These are phyloP conservation scores for Petrocephalus microphthalmus DNA, from an alignment of 2,113 vertebrate species.

Conservation along the genomic window DNA sequence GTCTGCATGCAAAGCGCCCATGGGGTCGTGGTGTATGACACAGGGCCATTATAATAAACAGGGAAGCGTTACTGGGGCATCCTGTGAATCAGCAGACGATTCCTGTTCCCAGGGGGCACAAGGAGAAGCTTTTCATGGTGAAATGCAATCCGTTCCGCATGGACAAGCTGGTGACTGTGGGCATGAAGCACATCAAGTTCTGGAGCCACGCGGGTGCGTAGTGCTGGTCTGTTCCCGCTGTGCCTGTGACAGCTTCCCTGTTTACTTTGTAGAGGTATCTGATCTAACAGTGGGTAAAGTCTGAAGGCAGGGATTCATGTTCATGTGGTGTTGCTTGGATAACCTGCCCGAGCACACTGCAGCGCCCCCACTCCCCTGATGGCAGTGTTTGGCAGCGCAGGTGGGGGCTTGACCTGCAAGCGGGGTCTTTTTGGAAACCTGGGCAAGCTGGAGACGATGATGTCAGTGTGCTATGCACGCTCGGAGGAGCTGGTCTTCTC, in stretches of 20 bases:
- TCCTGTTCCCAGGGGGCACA: conserved; percentile 75
- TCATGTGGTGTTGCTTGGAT: not conserved
- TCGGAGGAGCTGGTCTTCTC: conserved; percentile 87
- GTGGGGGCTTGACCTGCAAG: conserved; percentile 84
- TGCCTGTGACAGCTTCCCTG: not conserved
- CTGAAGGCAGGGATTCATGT: not conserved
- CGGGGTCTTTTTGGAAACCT: conserved; percentile 80
- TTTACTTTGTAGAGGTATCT: not conserved
- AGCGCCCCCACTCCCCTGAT: not conserved
- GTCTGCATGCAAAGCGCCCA: not conserved
- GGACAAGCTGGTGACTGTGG: conserved; percentile 88
- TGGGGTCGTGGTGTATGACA: not conserved
- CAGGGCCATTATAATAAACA: not conserved
- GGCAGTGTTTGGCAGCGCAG: conserved; percentile 47
- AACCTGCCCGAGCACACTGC: not conserved
- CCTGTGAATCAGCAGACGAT: not conserved
- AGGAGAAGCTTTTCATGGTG: conserved; percentile 92
- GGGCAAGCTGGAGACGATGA: conserved; percentile 88
- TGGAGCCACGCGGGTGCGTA: conserved; percentile 89
- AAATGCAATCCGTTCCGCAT: conserved; percentile 85
- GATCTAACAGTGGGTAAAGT: not conserved
- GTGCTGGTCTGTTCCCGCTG: not conserved
- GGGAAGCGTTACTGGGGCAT: not conserved
- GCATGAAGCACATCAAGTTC: conserved; percentile 97
- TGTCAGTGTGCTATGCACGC: conserved; percentile 84